These are phyloP conservation scores for Chydorus sphaericus DNA, from an alignment of 2,888 invertebrate species.

Conservation along the genomic window DNA sequence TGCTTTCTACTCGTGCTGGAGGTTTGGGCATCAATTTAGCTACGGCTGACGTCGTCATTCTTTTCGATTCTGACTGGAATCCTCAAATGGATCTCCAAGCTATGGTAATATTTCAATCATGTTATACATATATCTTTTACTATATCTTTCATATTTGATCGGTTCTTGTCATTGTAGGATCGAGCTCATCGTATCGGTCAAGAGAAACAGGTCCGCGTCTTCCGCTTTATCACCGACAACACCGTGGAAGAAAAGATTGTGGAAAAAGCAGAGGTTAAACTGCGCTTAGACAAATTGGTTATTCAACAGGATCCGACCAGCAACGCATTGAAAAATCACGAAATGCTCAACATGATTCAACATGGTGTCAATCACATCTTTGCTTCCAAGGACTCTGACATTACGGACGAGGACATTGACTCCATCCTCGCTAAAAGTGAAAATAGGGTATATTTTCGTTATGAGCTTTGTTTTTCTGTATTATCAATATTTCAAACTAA, in stretches of 20 bases:
- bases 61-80: constrained; percentile 99
- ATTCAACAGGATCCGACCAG: constrained; percentile 88
- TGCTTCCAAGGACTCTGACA: constrained; percentile 89
- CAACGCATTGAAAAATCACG: constrained; percentile 88
- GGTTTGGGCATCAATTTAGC: constrained; percentile 96
- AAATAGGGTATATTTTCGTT: constrained; percentile 44
- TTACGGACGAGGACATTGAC: constrained; percentile 97
- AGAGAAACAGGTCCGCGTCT: constrained; percentile 86
- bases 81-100: constrained; percentile 95
- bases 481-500: constrained; percentile 10
- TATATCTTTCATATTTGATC: constrained; percentile 15
- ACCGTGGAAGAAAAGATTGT: constrained; percentile 99
- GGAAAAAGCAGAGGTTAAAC: constrained; percentile 91
- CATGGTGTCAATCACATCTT: constrained; percentile 99
- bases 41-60: constrained; percentile 91
- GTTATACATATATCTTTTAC: background rate
- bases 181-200: constrained; percentile 98
- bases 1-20: constrained; percentile 96
- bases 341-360: constrained; percentile 93
- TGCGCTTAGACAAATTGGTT: constrained; percentile 87
- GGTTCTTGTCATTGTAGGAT: constrained; percentile 38
- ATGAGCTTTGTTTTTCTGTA: constrained; percentile 9
- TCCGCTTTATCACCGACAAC: constrained; percentile 92
- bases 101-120: constrained; percentile 40
- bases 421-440: constrained; percentile 82